Percentiles rank a stretch among this genome's conserved stretches.
Evolutionary conservation across 2,113 vertebrate species (phyloP).

Genomic region (Gambusia affinis): DNA sequence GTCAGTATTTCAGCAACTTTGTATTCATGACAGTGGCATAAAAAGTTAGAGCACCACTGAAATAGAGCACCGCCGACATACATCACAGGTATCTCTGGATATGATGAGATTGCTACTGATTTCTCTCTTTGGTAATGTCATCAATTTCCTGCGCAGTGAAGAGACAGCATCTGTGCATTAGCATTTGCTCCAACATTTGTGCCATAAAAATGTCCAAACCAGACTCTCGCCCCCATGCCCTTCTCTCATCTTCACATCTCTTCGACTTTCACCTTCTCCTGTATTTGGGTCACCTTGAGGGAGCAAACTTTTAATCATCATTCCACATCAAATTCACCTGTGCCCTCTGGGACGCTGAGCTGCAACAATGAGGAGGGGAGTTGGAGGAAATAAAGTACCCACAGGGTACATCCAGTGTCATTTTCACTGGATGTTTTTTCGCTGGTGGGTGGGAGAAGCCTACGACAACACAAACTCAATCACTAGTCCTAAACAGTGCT

Average conservation of each 20-base stretch:
- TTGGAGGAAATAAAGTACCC: conserved; percentile 61
- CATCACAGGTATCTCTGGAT: conserved; percentile 64
- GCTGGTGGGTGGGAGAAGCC: conserved; percentile 65
- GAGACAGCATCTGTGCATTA: conserved; percentile 15
- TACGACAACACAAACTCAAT: conserved; percentile 71
- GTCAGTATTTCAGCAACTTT: background rate
- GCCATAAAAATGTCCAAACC: conserved; percentile 38
- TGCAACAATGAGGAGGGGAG: conserved; percentile 43
- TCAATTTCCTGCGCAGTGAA: conserved; percentile 43
- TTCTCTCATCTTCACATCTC: conserved; percentile 55
- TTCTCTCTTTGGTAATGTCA: conserved; percentile 45
- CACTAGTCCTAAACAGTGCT: conserved; percentile 73
- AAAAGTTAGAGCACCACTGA: background rate
- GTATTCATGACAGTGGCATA: background rate
- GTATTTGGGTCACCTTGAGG: conserved; percentile 77
- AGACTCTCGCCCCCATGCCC: conserved; percentile 35
- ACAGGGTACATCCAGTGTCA: conserved; percentile 28
- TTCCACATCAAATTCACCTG: conserved; percentile 67
- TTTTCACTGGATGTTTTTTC: conserved; percentile 73
- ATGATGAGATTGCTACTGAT: conserved; percentile 68
- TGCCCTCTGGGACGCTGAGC: conserved; percentile 55
- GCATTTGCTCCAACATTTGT: conserved; percentile 12
- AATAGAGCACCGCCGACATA: conserved; percentile 61
- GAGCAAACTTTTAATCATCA: conserved; percentile 80
- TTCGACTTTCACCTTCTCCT: conserved; percentile 68